Conservation (phyloP, 1,140 invertebrate genomes). For the Drosophila saltans region DNA sequence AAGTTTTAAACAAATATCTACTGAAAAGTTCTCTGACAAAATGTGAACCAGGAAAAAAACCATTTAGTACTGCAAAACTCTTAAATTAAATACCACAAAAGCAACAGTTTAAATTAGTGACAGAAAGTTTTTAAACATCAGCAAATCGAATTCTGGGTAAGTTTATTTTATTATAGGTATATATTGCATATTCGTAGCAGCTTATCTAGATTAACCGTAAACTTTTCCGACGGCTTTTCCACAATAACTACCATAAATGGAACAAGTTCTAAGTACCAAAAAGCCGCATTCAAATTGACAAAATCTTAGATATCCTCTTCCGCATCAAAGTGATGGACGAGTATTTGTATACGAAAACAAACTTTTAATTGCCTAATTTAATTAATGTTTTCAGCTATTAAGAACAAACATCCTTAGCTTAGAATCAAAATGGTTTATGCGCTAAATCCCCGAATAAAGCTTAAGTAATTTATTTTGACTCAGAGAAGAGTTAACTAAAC, state of each 20-base stretch:
- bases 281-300: background rate
- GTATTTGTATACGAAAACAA: slow-evolving; percentile 8
- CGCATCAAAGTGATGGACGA: no score
- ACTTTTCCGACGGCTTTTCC: slow-evolving; percentile 24
- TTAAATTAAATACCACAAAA: background rate
- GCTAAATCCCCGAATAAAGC: slow-evolving; percentile 18
- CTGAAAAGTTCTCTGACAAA: background rate
- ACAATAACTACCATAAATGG: background rate
- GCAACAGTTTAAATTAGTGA: background rate
- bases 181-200: background rate
- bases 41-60: background rate
- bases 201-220: background rate
- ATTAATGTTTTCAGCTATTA: slow-evolving; percentile 38
- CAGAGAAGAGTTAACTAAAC: background rate
- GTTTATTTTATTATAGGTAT: background rate
- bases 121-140: background rate
- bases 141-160: background rate
- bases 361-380: slow-evolving; percentile 57
- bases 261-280: background rate
- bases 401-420: slow-evolving; percentile 1
- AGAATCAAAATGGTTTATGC: slow-evolving; percentile 2
- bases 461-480: slow-evolving; percentile 36
- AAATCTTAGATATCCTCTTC: background rate
- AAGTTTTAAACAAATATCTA: background rate
- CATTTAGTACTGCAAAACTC: background rate